Evolutionary conservation across 2,797 vertebrate genomes (phyloP).

Genomic region (Potorous gilbertii): DNA sequence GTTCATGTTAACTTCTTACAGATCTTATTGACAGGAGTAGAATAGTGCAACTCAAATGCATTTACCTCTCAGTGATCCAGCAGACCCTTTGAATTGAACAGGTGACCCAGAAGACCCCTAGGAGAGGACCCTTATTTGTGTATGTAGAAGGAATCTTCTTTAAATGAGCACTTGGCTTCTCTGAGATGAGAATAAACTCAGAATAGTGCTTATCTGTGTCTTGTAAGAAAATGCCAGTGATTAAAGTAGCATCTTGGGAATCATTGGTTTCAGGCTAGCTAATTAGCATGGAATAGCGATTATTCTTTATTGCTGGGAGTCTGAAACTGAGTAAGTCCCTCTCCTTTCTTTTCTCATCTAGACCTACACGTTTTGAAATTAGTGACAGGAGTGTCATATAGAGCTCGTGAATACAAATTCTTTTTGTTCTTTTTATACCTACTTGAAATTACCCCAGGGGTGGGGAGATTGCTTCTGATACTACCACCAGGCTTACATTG

Average conservation of each 20-base stretch:
- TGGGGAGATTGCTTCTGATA: conserved; percentile 1
- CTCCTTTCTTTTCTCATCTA: not conserved
- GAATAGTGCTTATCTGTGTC: conserved; percentile 17
- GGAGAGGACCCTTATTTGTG: conserved; percentile 8
- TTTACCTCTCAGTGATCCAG: conserved; percentile 35
- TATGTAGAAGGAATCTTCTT: not conserved
- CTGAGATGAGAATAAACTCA: conserved; percentile 11
- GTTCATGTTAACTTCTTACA: conserved; percentile 49
- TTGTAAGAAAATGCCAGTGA: conserved; percentile 45
- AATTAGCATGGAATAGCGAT: conserved; percentile 25
- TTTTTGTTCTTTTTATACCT: not conserved
- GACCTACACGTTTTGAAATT: not conserved
- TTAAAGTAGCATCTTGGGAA: conserved; percentile 27
- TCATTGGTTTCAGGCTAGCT: conserved; percentile 25
- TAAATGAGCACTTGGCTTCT: not conserved
- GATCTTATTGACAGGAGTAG: conserved; percentile 41
- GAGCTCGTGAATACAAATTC: not conserved
- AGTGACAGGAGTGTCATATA: not conserved
- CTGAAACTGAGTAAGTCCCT: not conserved
- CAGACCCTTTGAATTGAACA: conserved; percentile 18
- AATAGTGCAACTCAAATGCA: conserved; percentile 34
- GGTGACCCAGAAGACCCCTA: not conserved
- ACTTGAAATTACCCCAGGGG: conserved; percentile 2
- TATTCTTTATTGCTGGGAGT: conserved; percentile 40
- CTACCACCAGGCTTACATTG: not conserved